Base-by-base conservation (phyloP, 1,140 invertebrate genomes). In the Ectropis grisescens region DNA sequence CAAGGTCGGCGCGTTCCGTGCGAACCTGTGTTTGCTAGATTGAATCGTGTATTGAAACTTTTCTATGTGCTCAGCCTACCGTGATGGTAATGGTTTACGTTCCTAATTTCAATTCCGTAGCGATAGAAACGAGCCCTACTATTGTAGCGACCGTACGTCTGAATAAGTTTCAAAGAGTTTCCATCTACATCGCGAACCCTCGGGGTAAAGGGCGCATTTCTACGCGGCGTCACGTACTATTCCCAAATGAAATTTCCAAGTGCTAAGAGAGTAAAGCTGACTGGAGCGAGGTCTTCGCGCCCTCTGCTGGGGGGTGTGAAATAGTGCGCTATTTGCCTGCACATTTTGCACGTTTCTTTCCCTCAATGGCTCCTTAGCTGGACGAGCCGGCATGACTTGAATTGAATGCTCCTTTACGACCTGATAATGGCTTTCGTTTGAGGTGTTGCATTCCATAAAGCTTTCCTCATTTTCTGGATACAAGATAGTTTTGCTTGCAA, bases 211-310 rank as follows among this genome's bases (percentile, higher is more conserved):
- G 54, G 42, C 44, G 49, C 59, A 69, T 75, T 72, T 58, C 45
- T 40, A 45, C 36, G 28, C 48, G 44, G 51, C 41, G 47, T 54
- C 72, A 78, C 72, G 70, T 78, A 72, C 61, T 33, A 33, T 41
- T 19, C 16, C 41, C 49, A 66, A 71, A 75, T 70, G 61, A 66
- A 74, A 68, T 68, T 74, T 66, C 48, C 53, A 56, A 70, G 59
- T 53, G 56, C 47, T 58, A 46, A 56, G 44, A 41, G 51, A 48
- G 49, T 47, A 33, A 24, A 30, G 31, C 34, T 41, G 32, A 27
- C 8, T 37, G 33, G 38, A 29, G 11, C 32, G 14, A 12, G 23
- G 33, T 53, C 37, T 47, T 47, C 31, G 46, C 41, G 33, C 46
- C 27, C 35, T 51, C 37, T 39, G 33, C 25, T 32, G 37, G 45